phyloP scores from a whole-genome alignment of 2,113 vertebrate species.

The Rhinolophus sinicus region DNA sequence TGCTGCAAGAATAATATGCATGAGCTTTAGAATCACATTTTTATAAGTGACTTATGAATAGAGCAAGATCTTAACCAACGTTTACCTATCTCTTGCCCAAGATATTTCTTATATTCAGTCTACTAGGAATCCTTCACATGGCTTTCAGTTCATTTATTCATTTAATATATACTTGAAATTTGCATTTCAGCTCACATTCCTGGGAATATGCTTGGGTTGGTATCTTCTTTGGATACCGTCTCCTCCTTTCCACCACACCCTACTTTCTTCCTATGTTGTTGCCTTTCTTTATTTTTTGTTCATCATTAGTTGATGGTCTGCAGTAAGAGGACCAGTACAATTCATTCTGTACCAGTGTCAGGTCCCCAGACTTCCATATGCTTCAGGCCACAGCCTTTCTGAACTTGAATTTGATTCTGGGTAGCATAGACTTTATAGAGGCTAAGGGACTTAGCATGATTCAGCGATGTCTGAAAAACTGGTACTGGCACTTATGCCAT shows the following conservation, averaged over 20 bases:
- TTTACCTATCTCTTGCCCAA: not conserved
- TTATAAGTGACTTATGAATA: not conserved
- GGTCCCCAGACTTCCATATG: not conserved
- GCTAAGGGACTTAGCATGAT: not conserved
- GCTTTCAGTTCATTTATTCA: not conserved
- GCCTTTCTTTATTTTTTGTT: not conserved
- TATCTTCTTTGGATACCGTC: not conserved
- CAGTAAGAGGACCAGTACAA: not conserved
- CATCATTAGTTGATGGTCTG: not conserved
- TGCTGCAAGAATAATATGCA: not conserved
- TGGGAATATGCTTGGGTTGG: not conserved
- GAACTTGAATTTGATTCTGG: not conserved
- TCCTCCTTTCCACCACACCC: too few relatives aligned
- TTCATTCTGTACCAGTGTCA: not conserved
- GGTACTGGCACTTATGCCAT: too few relatives aligned
- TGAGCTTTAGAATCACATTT: not conserved
- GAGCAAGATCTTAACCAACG: not conserved
- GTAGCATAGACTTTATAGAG: not conserved
- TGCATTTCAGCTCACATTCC: not conserved
- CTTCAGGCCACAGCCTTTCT: not conserved
- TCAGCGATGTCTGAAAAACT: not conserved
- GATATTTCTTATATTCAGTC: not conserved
- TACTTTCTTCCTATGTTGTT: not conserved
- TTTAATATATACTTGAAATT: not conserved
- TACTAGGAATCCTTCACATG: not conserved